Percentiles rank a stretch among this genome's conserved stretches.
phyloP scores from a whole-genome alignment of 2,113 vertebrate species.

The Odobenus rosmarus region DNA sequence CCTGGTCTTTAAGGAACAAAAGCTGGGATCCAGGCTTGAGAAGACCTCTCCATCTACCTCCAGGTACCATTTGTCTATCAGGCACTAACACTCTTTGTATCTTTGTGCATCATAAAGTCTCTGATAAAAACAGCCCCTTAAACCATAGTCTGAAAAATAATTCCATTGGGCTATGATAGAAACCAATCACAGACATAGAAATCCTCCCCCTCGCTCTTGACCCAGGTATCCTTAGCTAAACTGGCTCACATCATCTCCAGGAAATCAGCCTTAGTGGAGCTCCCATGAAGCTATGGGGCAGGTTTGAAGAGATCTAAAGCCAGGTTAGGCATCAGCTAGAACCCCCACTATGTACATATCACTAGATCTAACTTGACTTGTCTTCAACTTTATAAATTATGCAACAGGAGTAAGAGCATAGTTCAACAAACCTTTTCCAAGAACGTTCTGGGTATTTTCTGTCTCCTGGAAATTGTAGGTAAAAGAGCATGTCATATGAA shows the following conservation, averaged over 20 bases:
- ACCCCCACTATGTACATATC: background rate
- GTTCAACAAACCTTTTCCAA: background rate
- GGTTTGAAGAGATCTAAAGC: background rate
- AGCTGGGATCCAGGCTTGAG: background rate
- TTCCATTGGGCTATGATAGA: background rate
- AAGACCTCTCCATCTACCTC: background rate
- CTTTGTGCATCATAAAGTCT: background rate
- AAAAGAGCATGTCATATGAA: background rate
- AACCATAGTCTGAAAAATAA: background rate
- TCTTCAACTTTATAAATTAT: background rate
- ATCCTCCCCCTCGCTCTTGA: background rate
- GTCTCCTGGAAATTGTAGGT: background rate
- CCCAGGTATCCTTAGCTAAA: background rate
- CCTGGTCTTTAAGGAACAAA: background rate
- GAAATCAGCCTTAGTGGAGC: background rate
- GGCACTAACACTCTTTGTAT: background rate
- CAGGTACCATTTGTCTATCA: background rate
- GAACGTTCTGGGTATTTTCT: background rate
- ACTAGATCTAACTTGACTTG: background rate
- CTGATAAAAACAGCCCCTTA: background rate
- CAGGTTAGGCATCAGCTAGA: background rate
- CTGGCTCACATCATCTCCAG: background rate
- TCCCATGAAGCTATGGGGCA: background rate
- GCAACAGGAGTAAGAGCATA: background rate
- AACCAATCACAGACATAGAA: background rate